These are phyloP conservation scores for Lipotes vexillifer DNA, from an alignment of 2,113 vertebrate species.

Conservation along the genomic window DNA sequence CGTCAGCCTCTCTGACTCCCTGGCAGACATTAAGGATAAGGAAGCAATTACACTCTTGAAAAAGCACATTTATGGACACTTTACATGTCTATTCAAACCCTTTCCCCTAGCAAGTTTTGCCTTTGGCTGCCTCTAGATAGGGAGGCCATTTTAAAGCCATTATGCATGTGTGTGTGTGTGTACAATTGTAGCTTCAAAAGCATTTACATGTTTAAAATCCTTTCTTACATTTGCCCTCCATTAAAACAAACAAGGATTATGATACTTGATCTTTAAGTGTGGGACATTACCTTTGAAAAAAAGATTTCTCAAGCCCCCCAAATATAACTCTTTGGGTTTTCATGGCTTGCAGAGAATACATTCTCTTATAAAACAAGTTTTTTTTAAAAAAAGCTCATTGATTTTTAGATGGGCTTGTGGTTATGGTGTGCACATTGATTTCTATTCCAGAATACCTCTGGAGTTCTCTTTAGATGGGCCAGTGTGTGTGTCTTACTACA, in stretches of 20 bases:
- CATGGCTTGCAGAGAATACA: conserved; percentile 22
- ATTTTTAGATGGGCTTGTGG: conserved; percentile 57
- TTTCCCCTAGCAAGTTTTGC: neutral
- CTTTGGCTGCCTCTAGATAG: neutral
- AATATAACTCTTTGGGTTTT: neutral
- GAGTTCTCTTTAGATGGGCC: neutral
- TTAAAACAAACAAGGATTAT: conserved; percentile 4
- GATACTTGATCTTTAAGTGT: conserved; percentile 8
- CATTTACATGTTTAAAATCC: neutral
- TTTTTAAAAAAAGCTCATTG: conserved; percentile 21
- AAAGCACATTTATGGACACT: conserved; percentile 33
- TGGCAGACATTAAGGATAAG: conserved; percentile 2
- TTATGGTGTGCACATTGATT: conserved; percentile 12
- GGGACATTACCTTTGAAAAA: neutral
- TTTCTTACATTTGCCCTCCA: conserved; percentile 15
- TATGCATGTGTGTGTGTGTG: neutral
- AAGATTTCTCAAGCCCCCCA: neutral
- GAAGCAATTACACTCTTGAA: conserved; percentile 46
- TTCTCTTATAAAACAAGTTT: conserved; percentile 37
- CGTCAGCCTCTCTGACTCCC: neutral
- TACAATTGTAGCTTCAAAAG: neutral
- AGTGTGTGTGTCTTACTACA: neutral
- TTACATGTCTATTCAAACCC: neutral
- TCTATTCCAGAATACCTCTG: conserved; percentile 36
- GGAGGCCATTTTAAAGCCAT: conserved; percentile 28